These are phyloP conservation scores for Rhodophaea formosa DNA, from an alignment of 2,888 invertebrate species.

Conservation along the genomic window DNA sequence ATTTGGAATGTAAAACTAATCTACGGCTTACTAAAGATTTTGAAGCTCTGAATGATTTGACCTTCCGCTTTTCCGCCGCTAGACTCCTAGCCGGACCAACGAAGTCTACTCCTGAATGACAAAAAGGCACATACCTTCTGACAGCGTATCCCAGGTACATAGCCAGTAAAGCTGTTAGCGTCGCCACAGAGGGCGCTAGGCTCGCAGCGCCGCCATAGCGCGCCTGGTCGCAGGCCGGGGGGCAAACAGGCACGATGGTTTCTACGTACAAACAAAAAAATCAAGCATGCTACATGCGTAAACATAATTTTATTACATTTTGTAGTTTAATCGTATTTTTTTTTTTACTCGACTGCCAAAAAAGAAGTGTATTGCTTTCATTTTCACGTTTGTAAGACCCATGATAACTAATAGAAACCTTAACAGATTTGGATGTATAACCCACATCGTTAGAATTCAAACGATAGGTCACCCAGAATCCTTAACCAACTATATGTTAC, in stretches of 20 bases:
- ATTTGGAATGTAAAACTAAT: no score
- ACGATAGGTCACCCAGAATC: no score
- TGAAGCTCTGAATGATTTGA: not conserved
- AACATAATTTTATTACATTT: no score
- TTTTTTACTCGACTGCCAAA: no score
- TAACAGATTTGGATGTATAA: no score
- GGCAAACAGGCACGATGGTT: constrained; percentile 95
- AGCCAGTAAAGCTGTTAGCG: constrained; percentile 36
- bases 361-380: no score
- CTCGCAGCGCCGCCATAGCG: constrained; percentile 81
- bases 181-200: constrained; percentile 39
- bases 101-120: not conserved
- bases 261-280: constrained; percentile 74
- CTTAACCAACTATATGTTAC: no score
- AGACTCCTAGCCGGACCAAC: not conserved
- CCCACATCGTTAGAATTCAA: no score
- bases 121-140: constrained; percentile 49
- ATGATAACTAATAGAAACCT: no score
- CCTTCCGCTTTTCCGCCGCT: not conserved
- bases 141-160: constrained; percentile 39
- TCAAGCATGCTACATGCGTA: not conserved
- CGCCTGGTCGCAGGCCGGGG: constrained; percentile 92
- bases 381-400: no score
- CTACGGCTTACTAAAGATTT: no score
- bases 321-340: no score